These are phyloP conservation scores for Pangasius sanitwongsei DNA, from an alignment of 2,797 vertebrate species.

Conservation along the genomic window DNA sequence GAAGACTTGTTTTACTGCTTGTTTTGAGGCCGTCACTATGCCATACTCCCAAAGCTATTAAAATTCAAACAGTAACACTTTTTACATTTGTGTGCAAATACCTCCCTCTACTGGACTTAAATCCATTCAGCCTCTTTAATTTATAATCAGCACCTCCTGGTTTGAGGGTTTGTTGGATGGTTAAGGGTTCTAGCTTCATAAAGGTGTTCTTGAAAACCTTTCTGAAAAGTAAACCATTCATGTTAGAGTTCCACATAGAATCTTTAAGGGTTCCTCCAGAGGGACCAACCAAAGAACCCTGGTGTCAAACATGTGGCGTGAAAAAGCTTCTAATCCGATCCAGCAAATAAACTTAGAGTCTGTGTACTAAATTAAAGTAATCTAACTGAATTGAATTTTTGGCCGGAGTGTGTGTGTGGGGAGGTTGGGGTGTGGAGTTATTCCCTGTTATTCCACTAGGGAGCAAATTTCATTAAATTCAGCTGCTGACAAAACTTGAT, in stretches of 20 bases:
- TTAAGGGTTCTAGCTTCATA: neutral
- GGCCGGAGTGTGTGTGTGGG: no score
- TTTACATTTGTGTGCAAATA: neutral
- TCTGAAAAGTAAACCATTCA: neutral
- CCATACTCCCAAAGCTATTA: neutral
- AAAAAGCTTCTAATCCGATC: neutral
- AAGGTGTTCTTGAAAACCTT: neutral
- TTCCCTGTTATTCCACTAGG: no score
- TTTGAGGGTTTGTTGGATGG: neutral
- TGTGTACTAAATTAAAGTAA: neutral
- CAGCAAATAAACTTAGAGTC: neutral
- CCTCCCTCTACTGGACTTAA: neutral
- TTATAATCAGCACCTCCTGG: neutral
- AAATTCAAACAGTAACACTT: neutral
- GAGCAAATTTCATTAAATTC: neutral
- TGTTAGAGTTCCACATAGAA: neutral
- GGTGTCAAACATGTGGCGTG: neutral
- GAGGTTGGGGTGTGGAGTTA: no score
- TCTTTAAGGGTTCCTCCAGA: neutral
- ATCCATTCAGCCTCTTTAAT: no score
- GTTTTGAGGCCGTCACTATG: neutral
- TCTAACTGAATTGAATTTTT: neutral
- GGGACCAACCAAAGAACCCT: neutral
- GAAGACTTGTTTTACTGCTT: slow-evolving; percentile 9
- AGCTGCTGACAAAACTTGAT: neutral